phyloP scores from a whole-genome alignment of 1,140 invertebrate genomes.

The Drosophila ambigua region DNA sequence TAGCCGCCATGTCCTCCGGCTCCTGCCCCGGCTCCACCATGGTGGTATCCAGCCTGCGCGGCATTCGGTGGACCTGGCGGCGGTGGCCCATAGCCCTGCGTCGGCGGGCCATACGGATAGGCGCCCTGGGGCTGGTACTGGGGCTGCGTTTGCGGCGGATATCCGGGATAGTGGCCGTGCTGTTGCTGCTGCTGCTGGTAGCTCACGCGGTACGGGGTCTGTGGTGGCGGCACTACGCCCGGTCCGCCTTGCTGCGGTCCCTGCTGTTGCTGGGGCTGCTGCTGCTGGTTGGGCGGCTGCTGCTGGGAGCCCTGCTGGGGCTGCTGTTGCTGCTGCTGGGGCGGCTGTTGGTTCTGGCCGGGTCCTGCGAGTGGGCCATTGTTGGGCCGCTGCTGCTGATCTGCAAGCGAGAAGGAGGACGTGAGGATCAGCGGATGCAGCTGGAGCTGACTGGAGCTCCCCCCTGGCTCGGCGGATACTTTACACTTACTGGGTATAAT shows the following conservation, averaged over 20 bases:
- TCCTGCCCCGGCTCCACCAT: conserved; percentile 52
- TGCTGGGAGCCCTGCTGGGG: conserved; percentile 38
- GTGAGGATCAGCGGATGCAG: neutral
- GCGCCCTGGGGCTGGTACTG: conserved; percentile 84
- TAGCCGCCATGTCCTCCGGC: conserved; percentile 61
- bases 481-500: conserved; percentile 77
- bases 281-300: conserved; percentile 82
- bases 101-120: conserved; percentile 83
- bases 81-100: conserved; percentile 76
- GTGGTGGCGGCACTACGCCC: conserved; percentile 76
- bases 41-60: conserved; percentile 83
- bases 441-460: neutral
- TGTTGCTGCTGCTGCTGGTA: conserved; percentile 85
- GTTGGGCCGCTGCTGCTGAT: conserved; percentile 76
- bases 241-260: conserved; percentile 74
- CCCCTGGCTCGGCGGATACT: conserved; percentile 14
- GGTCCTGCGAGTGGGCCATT: conserved; percentile 53
- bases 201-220: conserved; percentile 83
- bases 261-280: conserved; percentile 56
- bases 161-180: conserved; percentile 84
- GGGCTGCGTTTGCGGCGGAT: conserved; percentile 84
- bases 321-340: conserved; percentile 42
- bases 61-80: conserved; percentile 67
- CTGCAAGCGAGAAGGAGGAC: conserved; percentile 19
- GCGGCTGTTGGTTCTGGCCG: conserved; percentile 37